phyloP scores from a whole-genome alignment of 1,140 invertebrate species.

The Drosophila ogumai region DNA sequence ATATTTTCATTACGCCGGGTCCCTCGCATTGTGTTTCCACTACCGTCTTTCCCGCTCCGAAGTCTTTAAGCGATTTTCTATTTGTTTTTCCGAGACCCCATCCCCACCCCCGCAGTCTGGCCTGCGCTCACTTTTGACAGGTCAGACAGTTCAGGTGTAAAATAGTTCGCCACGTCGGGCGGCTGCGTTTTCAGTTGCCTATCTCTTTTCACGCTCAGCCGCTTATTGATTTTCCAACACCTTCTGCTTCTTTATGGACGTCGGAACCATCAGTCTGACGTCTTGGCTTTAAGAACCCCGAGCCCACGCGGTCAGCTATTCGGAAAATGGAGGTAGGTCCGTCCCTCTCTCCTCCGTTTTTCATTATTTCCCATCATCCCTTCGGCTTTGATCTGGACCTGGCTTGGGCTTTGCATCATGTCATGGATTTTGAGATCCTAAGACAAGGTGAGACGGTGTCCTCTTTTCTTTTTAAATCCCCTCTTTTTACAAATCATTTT shows the following conservation, averaged over 20 bases:
- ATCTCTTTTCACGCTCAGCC: conserved; percentile 30
- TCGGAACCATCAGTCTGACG: conserved; percentile 68
- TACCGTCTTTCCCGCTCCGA: background rate
- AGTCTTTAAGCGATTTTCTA: conserved; percentile 68
- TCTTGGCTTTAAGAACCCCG: conserved; percentile 65
- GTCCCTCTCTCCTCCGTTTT: background rate
- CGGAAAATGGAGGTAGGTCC: conserved; percentile 12
- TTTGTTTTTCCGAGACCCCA: conserved; percentile 51
- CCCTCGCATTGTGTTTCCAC: conserved; percentile 6
- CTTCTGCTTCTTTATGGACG: conserved; percentile 53
- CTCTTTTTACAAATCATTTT: conserved; percentile 63
- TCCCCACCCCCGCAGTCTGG: background rate
- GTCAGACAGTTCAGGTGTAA: conserved; percentile 77
- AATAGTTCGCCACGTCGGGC: conserved; percentile 70
- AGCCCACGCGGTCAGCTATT: conserved; percentile 10
- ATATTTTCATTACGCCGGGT: conserved; percentile 67
- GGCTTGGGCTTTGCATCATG: conserved; percentile 46
- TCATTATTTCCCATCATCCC: conserved; percentile 28
- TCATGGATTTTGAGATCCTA: conserved; percentile 52
- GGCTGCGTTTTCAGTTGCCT: conserved; percentile 28
- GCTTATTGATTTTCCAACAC: conserved; percentile 71
- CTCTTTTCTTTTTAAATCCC: conserved; percentile 7
- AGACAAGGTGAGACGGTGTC: conserved; percentile 1
- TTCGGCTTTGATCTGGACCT: conserved; percentile 56
- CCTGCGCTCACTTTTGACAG: conserved; percentile 49